Percentiles rank a stretch among this genome's conserved stretches.
Conservation (phyloP, 1,140 invertebrate genomes). For the Cylas formicarius region DNA sequence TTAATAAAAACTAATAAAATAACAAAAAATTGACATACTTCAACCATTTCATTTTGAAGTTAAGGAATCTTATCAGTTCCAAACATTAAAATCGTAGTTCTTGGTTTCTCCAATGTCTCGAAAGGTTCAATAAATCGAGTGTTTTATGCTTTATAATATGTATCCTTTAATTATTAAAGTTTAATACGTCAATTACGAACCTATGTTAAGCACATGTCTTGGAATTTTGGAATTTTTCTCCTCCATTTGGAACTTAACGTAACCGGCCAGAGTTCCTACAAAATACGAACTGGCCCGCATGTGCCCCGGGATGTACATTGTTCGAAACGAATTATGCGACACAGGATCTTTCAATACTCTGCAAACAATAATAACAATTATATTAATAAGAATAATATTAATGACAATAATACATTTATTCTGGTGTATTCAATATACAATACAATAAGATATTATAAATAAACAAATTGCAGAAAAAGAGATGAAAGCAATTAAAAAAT, state of each 20-base stretch:
- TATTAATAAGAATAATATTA: too few relatives aligned
- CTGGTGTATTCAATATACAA: constrained; percentile 1
- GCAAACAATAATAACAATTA: constrained; percentile 37
- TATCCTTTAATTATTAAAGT: constrained; percentile 56
- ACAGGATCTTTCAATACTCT: constrained; percentile 57
- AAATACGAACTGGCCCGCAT: constrained; percentile 60
- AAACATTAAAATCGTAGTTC: too few relatives aligned
- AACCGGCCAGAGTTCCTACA: constrained; percentile 44
- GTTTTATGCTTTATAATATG: constrained; percentile 51
- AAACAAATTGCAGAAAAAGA: too few relatives aligned
- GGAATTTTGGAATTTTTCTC: constrained; percentile 15
- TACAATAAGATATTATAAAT: too few relatives aligned
- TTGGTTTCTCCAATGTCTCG: constrained; percentile 14
- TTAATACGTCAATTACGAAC: too few relatives aligned
- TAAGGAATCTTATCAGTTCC: too few relatives aligned
- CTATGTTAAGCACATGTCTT: constrained; percentile 5
- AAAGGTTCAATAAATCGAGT: constrained; percentile 43
- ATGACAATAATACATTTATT: constrained; percentile 5
- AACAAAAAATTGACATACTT: too few relatives aligned
- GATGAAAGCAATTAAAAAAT: too few relatives aligned
- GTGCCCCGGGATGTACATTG: constrained; percentile 61
- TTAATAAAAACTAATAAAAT: too few relatives aligned
- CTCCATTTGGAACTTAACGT: constrained; percentile 18
- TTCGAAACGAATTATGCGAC: constrained; percentile 53
- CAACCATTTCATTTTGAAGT: too few relatives aligned